These are phyloP conservation scores for Anarrhichthys ocellatus DNA, from an alignment of 2,113 vertebrate genomes.

Conservation along the genomic window DNA sequence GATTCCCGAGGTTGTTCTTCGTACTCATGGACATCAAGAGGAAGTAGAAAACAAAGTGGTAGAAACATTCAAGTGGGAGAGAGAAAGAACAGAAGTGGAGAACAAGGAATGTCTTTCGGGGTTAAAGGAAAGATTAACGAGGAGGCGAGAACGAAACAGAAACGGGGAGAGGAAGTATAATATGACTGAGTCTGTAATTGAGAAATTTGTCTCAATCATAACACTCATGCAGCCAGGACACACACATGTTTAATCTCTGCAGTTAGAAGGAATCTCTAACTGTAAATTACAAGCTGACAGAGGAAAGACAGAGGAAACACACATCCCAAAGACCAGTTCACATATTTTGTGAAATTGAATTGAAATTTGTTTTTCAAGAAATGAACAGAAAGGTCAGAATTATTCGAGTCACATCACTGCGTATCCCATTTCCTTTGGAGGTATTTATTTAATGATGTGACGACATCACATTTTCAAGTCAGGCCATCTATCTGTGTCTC, in stretches of 20 bases:
- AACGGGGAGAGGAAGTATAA: conserved; percentile 31
- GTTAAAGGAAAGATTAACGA: conserved; percentile 41
- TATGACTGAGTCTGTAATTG: conserved; percentile 40
- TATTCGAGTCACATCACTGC: not conserved
- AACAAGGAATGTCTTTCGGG: not conserved
- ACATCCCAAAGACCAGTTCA: conserved; percentile 6
- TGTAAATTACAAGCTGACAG: not conserved
- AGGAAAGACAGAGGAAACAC: not conserved
- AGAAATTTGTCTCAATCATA: conserved; percentile 45
- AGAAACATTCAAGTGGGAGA: conserved; percentile 11
- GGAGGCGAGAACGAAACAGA: not conserved
- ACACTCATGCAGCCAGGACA: conserved; percentile 18
- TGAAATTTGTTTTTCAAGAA: not conserved
- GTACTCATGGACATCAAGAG: not conserved
- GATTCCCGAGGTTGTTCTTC: not conserved
- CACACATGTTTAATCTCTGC: conserved; percentile 33
- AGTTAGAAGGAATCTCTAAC: conserved; percentile 3
- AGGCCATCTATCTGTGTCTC: conserved; percentile 42
- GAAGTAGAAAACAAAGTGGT: not conserved
- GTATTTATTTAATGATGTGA: conserved; percentile 44
- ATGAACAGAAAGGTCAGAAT: not conserved
- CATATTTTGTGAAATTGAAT: not conserved
- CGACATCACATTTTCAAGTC: conserved; percentile 31
- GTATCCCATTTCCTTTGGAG: conserved; percentile 19
- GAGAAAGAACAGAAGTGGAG: conserved; percentile 3